Conservation (phyloP, 2,113 vertebrate genomes). For the Actenoides hombroni region DNA sequence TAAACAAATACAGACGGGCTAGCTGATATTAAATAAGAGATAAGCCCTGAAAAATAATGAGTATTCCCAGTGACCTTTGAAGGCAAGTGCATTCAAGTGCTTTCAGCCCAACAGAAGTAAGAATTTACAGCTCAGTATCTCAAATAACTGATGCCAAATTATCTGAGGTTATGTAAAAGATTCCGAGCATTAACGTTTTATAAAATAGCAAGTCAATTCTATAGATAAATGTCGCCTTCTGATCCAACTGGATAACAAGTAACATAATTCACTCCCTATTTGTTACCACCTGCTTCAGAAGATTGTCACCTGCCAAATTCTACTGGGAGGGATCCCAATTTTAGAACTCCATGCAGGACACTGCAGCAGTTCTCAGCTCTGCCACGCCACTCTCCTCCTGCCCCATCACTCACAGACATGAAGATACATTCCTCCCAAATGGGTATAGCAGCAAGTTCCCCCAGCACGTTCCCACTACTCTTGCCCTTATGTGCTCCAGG, state of each 20-base stretch:
- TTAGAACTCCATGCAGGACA: not conserved
- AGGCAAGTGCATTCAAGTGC: not conserved
- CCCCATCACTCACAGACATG: fast-evolving
- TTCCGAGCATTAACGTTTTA: not conserved
- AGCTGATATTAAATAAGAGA: not conserved
- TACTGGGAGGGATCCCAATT: not conserved
- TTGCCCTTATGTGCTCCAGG: not conserved
- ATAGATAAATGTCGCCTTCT: not conserved
- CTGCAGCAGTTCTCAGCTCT: not conserved
- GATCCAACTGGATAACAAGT: not conserved
- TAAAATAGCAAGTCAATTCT: not conserved
- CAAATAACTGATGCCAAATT: not conserved
- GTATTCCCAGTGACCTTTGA: not conserved
- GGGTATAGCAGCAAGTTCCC: not conserved
- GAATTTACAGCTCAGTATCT: not conserved
- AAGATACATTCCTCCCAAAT: not conserved
- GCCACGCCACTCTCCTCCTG: not conserved
- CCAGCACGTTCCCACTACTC: not conserved
- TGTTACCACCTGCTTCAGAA: constrained; percentile 4
- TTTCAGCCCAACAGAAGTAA: not conserved
- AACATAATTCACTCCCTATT: not conserved
- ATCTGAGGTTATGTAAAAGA: not conserved
- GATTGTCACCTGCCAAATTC: not conserved
- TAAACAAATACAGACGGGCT: not conserved
- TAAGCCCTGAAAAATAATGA: not conserved